Evolutionary conservation across 2,113 vertebrate species (phyloP).

Genomic region (Odobenus rosmarus): DNA sequence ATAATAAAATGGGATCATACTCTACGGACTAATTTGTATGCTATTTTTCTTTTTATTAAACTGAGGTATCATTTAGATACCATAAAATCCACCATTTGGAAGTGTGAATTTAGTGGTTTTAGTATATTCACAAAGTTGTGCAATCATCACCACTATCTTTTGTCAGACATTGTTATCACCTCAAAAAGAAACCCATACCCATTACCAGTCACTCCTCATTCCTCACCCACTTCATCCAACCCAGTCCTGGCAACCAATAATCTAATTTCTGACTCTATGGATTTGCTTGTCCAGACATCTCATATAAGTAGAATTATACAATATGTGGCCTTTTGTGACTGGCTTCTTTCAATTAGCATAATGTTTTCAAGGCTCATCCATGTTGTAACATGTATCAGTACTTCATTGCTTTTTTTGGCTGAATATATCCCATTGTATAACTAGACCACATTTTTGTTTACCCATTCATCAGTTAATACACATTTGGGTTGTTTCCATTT

Average conservation of each 20-base stretch:
- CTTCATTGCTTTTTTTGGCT: neutral
- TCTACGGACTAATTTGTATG: neutral
- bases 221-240: neutral
- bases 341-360: neutral
- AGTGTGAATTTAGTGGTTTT: neutral
- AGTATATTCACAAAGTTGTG: neutral
- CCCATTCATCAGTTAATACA: neutral
- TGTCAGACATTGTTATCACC: neutral
- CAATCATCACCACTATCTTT: neutral
- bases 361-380: neutral
- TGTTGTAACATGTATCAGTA: neutral
- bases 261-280: neutral
- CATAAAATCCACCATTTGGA: slow-evolving; percentile 19
- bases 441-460: neutral
- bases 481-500: neutral
- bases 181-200: neutral
- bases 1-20: neutral
- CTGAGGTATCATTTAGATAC: neutral
- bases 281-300: neutral
- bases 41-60: slow-evolving; percentile 43
- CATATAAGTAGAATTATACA: neutral
- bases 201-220: neutral
- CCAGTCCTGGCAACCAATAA: neutral
- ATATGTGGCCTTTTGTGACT: neutral
- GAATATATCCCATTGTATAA: neutral